Base-by-base conservation (phyloP, 2,888 invertebrate species). In the Pyrocoelia pectoralis region DNA sequence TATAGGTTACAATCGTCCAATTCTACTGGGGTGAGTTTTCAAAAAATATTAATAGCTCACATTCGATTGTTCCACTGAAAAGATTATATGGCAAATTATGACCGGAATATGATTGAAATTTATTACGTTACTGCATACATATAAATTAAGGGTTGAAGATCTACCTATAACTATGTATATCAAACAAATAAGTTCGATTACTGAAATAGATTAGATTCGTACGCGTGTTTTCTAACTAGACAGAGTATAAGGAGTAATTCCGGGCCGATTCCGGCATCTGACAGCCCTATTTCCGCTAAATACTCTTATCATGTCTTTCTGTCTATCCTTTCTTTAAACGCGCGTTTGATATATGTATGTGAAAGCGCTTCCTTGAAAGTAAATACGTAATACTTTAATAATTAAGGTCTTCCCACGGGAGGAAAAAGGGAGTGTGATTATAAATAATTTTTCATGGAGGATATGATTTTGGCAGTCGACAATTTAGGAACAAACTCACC, bases 391-490 rank as follows among this genome's bases (percentile, higher is more conserved):
- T 17, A n/a, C 28, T 19, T 29, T 56, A 49, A 49, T 38, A 14
- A 49, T 28, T 52, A 50, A 38, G 33, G 33, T 56, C 60, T 60
- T 64, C 64, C 60, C 64, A 64, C 64, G 64, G n/a, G n/a, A 51
- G 51, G 19, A 15, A 40, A 18, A 24, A 51, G 56, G 56, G 48
- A 55, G 46, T 33, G 53, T 57, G 70, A 70, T 70, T 63, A 58
- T 62, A 72, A 70, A 72, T 73, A 76, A 78, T 79, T 77, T 78
- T 79, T 79, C 78, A 78, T 71, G 73, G 74, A 75, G 75, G 74
- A 76, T 75, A 75, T 76, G 77, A 75, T 74, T 77, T 73, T 76
- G 76, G 77, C 76, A 76, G 76, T 72, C 72, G 74, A 76, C 77
- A 77, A 78, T 77, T 76, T 75, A 70, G 71, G 61, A 70, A 66